Base-by-base conservation (phyloP, 1,140 invertebrate species). In the Drosophila triauraria region DNA sequence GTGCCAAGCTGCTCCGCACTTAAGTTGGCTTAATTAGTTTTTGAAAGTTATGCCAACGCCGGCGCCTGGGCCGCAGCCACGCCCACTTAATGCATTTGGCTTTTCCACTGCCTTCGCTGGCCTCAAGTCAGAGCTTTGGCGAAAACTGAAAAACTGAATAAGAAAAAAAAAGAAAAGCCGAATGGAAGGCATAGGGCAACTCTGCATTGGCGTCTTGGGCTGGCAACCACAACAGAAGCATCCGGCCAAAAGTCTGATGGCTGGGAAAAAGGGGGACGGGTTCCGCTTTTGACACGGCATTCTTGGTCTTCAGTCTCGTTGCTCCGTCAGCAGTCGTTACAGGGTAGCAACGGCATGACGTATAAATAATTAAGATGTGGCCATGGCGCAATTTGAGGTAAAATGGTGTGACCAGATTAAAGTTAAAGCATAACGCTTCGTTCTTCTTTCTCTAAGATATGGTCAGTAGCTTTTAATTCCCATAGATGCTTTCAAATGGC, bases 1-100 rank as follows among this genome's bases (percentile, higher is more conserved):
- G 53, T 64, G 68, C 43, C 68, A 76, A 79, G 76, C 76, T 68
- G 59, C 76, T 82, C 80, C 80, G 80, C 78, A 84, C 87, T 91
- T 91, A 91, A 91, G 83, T 91, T 91, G 88, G 82, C 87, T 91
- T 91, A 91, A 91, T 91, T 91, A 91, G 87, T 91, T 91, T 91
- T 84, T 81, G 78, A 90, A 88, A 88, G 85, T 88, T 88, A 88
- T 90, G 84, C 84, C 84, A 88, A 83, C 84, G 76, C 77, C 80
- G 72, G 46, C 38, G 59, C 57, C 48, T 54, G 38, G 12, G 50
- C 38, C 71, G 38, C 68, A 68, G 77, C 69, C 84, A 88, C 84
- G 84, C 84, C 84, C 81, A 71, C 75, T 90, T 90, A 90, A 88
- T 88, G 85, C 74, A 64, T 78, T 78, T 47, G 62, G 62, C 58